phyloP scores from a whole-genome alignment of 1,140 invertebrate genomes.

The Semibalanus balanoides region DNA sequence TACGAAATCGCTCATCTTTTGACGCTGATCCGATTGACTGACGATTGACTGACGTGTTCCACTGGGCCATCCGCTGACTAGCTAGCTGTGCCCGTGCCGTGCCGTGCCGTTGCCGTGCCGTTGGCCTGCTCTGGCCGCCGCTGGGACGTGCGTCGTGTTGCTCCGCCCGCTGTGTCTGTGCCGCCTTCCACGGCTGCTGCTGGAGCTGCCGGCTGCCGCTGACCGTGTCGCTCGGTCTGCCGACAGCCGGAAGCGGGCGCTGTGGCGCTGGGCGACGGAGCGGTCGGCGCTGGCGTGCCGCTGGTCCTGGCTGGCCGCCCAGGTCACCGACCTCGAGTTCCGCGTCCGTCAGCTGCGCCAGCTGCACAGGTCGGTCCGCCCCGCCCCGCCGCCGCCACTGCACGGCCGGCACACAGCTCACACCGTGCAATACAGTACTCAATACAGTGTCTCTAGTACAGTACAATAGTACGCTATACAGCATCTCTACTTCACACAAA shows the following conservation, averaged over 20 bases:
- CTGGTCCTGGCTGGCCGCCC: slow-evolving; percentile 83
- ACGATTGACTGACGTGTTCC: too few species aligned
- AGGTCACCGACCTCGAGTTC: slow-evolving; percentile 82
- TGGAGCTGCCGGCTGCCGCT: background rate
- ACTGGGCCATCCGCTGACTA: too few species aligned
- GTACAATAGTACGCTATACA: too few species aligned
- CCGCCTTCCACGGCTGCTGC: too few species aligned
- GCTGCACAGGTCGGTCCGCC: slow-evolving; percentile 40
- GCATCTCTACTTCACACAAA: too few species aligned
- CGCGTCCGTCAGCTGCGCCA: slow-evolving; percentile 77
- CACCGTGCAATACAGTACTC: too few species aligned
- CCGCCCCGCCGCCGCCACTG: slow-evolving; percentile 25
- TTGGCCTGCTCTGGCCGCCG: too few species aligned
- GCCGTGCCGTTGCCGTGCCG: background rate
- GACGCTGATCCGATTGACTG: too few species aligned
- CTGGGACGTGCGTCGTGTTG: too few species aligned
- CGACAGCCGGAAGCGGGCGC: slow-evolving; percentile 58
- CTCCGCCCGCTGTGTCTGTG: background rate
- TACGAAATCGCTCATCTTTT: too few species aligned
- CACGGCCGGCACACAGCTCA: background rate
- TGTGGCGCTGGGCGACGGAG: slow-evolving; percentile 68
- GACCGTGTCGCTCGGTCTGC: slow-evolving; percentile 21
- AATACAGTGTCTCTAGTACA: too few species aligned
- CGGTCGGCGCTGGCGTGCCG: slow-evolving; percentile 63
- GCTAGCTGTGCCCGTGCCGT: background rate